A percentile compares a stretch with the other conserved stretches of the same genome.
Evolutionary conservation across 2,113 vertebrate species (phyloP).

Genomic region (Elachura formosa): DNA sequence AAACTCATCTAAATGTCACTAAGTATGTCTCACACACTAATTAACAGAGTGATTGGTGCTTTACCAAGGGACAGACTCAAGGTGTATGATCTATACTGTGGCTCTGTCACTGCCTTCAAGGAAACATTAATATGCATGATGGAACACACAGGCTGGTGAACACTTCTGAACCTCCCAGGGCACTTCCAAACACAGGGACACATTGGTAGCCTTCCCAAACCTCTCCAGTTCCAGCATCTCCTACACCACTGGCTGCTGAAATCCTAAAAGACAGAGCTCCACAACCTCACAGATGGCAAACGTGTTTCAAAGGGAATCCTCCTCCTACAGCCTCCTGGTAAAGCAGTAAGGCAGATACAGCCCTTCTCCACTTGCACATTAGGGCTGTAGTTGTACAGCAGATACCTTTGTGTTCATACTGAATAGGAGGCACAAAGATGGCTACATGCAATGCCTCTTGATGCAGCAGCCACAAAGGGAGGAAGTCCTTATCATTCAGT

Average conservation of each 20-base stretch:
- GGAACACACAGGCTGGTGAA: neutral
- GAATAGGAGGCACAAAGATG: neutral
- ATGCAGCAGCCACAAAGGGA: slow-evolving; percentile 1
- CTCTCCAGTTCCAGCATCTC: neutral
- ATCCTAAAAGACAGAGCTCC: neutral
- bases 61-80: neutral
- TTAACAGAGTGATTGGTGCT: neutral
- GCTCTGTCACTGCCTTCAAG: neutral
- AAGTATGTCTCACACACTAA: neutral
- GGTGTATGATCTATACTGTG: neutral
- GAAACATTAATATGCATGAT: neutral
- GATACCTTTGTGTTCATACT: neutral
- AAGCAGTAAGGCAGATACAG: neutral
- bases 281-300: neutral
- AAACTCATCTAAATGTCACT: neutral
- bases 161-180: neutral
- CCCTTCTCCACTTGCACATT: neutral
- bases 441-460: neutral
- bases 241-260: neutral
- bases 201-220: neutral
- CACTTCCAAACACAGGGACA: neutral
- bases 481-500: slow-evolving; percentile 17
- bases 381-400: neutral
- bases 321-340: neutral
- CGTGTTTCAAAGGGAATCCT: neutral